Evolutionary conservation across 2,113 vertebrate species (phyloP).

Genomic region (Dolichallabes microphthalmus): DNA sequence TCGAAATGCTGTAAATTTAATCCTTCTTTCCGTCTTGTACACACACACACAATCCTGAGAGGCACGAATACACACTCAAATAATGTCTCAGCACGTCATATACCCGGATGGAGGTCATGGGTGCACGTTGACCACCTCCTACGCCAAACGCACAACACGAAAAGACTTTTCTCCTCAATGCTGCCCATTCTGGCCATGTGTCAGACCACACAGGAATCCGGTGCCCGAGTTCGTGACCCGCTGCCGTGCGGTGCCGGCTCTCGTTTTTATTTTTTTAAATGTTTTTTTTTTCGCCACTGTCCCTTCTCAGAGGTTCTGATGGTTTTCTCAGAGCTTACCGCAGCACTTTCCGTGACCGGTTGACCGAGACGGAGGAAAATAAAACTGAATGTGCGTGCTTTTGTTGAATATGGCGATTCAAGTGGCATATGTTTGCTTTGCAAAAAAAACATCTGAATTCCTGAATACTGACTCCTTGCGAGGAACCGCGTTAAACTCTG

Average conservation of each 20-base stretch:
- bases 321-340: constrained; percentile 45
- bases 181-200: neutral
- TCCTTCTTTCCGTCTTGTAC: neutral
- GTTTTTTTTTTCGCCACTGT: neutral
- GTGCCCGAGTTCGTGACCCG: neutral
- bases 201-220: constrained; percentile 11
- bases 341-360: constrained; percentile 32
- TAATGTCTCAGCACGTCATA: neutral
- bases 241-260: constrained; percentile 22
- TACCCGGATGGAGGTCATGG: neutral
- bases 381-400: constrained; percentile 33
- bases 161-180: neutral
- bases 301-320: constrained; percentile 25
- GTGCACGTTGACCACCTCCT: neutral
- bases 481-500: neutral
- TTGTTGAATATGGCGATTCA: constrained; percentile 2
- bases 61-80: neutral
- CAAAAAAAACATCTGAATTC: constrained; percentile 23
- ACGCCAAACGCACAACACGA: neutral
- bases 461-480: constrained; percentile 7
- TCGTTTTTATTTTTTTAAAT: neutral
- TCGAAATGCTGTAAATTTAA: neutral
- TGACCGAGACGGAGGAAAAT: constrained; percentile 12
- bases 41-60: neutral
- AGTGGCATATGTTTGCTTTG: constrained; percentile 22